Conservation (phyloP, 2,888 invertebrate species). For the Lasioglossum oenotherae region DNA sequence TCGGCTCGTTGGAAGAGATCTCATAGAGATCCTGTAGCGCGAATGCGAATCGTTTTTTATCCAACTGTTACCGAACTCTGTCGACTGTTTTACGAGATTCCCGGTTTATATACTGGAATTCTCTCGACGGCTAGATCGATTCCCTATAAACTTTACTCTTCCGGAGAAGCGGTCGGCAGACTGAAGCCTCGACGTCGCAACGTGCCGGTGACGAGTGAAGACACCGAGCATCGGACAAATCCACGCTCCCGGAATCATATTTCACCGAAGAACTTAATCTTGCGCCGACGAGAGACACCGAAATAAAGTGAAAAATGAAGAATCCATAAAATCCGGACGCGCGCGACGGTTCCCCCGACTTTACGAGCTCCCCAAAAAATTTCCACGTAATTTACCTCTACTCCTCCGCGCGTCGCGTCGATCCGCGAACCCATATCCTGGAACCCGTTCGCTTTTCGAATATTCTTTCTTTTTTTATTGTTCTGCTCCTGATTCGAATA, state of each 20-base stretch:
- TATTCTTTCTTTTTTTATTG: background rate
- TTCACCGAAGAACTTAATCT: conserved; percentile 41
- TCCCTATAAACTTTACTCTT: conserved; percentile 40
- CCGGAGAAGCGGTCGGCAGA: background rate
- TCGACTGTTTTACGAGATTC: conserved; percentile 46
- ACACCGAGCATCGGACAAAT: conserved; percentile 9
- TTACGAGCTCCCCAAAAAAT: conserved; percentile 32
- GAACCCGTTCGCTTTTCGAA: background rate
- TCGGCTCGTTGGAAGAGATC: conserved; percentile 8
- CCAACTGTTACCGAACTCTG: conserved; percentile 29
- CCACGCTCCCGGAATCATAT: conserved; percentile 38
- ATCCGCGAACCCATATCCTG: conserved; percentile 7
- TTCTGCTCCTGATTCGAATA: background rate
- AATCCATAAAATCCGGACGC: conserved; percentile 27
- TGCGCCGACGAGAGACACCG: background rate
- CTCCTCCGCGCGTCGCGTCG: background rate
- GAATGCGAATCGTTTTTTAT: conserved; percentile 41
- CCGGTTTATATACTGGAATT: conserved; percentile 45
- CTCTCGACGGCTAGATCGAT: conserved; percentile 28
- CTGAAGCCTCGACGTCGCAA: conserved; percentile 7
- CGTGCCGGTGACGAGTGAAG: conserved; percentile 18
- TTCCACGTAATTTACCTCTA: conserved; percentile 25
- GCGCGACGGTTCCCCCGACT: background rate
- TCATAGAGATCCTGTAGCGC: conserved; percentile 10
- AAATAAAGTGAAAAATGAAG: conserved; percentile 31